Conservation (phyloP, 2,888 invertebrate genomes). For the Drosophila emarginata region DNA sequence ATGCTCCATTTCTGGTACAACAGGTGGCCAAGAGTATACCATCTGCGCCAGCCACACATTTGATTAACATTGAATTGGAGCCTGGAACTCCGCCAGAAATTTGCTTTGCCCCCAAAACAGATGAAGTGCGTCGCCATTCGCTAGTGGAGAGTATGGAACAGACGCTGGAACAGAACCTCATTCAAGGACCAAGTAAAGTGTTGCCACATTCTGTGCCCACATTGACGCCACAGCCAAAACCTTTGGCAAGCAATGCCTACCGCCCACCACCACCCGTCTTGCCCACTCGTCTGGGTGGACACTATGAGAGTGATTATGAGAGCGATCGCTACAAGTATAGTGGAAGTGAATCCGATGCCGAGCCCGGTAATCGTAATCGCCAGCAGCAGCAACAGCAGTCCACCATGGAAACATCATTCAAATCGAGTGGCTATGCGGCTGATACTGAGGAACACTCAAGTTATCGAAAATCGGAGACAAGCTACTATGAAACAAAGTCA, state of each 20-base stretch:
- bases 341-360: slow-evolving; percentile 86
- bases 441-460: slow-evolving; percentile 87
- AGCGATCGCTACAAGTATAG: slow-evolving; percentile 87
- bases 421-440: slow-evolving; percentile 86
- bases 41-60: slow-evolving; percentile 36
- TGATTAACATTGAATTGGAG: slow-evolving; percentile 84
- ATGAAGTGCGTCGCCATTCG: slow-evolving; percentile 83
- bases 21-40: slow-evolving; percentile 77
- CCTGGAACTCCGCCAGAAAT: slow-evolving; percentile 88
- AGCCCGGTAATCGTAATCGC: slow-evolving; percentile 72
- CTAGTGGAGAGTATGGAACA: slow-evolving; percentile 85
- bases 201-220: slow-evolving; percentile 84
- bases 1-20: slow-evolving; percentile 83
- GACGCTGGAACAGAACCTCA: slow-evolving; percentile 83
- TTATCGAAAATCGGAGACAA: slow-evolving; percentile 79
- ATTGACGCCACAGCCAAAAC: slow-evolving; percentile 84
- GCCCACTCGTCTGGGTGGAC: slow-evolving; percentile 85
- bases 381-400: slow-evolving; percentile 78
- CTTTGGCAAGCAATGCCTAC: slow-evolving; percentile 57
- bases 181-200: slow-evolving; percentile 83
- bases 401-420: slow-evolving; percentile 60
- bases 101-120: slow-evolving; percentile 84
- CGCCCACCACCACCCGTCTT: slow-evolving; percentile 84
- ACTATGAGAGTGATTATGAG: slow-evolving; percentile 87
- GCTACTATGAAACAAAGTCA: slow-evolving; percentile 75